Evolutionary conservation across 2,888 invertebrate species (phyloP), one percentile per base, ranked within the genome.

Genomic region (Torymus tubicola): DNA sequence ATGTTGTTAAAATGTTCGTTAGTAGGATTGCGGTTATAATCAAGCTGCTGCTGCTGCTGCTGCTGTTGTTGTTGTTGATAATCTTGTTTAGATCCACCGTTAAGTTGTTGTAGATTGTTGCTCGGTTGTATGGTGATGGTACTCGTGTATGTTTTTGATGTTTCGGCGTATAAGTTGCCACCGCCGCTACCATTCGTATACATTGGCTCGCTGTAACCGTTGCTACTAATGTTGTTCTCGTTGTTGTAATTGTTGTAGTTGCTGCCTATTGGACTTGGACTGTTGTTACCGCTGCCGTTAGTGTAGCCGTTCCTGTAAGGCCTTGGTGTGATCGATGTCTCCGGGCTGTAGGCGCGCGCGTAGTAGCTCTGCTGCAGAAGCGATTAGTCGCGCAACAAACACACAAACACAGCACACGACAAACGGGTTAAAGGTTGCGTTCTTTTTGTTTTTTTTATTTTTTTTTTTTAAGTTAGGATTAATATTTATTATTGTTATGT

Each of bases 71-170:
- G 64, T 42, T 63, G 13, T n/a, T n/a, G 50, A 21, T 11, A 12
- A 52, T 52, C 24, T 63, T 31, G 13, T 14, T 14, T 2, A n/a
- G 58, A 14, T 2, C 63, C 73, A 52, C 69, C 72, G 12, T 71
- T 55, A n/a, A 57, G 63, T 78, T 68, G 13, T 31, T 53, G 21
- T n/a, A 4, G 13, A 14, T 68, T 31, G 18, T 50, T 53, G 76
- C 18, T 86, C 57, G 90, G 89, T 82, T 88, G 88, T 80, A 90
- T 90, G 84, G 89, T 90, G 83, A 90, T 86, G 31, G 89, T 90
- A 82, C 90, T 90, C 83, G 89, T 90, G 85, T 87, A 90, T n/a
- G 88, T 90, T 87, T 88, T 89, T 67, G 87, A 84, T 63, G 42
- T 8, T 8, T 42, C 42, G 5, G 42, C 42, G 8, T 42, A 42